Evolutionary conservation across 2,113 vertebrate species (phyloP), one percentile per base, ranked within the genome.

Genomic region (Lanius collurio): DNA sequence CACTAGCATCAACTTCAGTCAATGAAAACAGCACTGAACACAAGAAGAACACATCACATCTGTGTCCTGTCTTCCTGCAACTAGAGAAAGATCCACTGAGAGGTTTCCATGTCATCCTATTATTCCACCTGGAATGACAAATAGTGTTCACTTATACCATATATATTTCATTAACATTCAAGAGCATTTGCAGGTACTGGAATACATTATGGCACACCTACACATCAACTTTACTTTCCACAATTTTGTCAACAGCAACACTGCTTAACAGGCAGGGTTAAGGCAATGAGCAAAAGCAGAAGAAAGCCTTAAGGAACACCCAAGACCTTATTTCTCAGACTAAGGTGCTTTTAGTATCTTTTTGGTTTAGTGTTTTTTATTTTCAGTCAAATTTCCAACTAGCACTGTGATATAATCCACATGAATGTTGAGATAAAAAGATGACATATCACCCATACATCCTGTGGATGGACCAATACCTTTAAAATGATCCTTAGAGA

Each of bases 381-480:
- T 53, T 31, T 50, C 11, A 53, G 4, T 39, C 12, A 77, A 30
- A 17, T 70, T 70, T 62, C 27, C 47, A 62, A 49, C 9, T 24
- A 59, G 9, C 28, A 78, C 2, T 39, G 33, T 33, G n/a, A 21
- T 60, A 41, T 19, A 73, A 71, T 21, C 7, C 5, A 79, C 7
- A 31, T 1, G 3, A 59, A 80, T 13, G 1, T 1, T 50, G 37
- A 11, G 26, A n/a, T 21, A 83, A 39, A 57, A 91, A 56, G 6
- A 44, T 6, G 4, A 30, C 9, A 0, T 30, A 39, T 5, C 33
- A 55, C 2, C 10, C 20, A 37, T 6, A 37, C 2, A 3, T 27
- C 24, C 35, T 77, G 16, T 14, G 21, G 24, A 69, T 31, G 8
- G 12, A 60, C 17, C 26, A 15, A 13, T 12, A 87, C 3, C n/a